phyloP scores from a whole-genome alignment of 2,888 invertebrate species.

The Cheilosia soror region DNA sequence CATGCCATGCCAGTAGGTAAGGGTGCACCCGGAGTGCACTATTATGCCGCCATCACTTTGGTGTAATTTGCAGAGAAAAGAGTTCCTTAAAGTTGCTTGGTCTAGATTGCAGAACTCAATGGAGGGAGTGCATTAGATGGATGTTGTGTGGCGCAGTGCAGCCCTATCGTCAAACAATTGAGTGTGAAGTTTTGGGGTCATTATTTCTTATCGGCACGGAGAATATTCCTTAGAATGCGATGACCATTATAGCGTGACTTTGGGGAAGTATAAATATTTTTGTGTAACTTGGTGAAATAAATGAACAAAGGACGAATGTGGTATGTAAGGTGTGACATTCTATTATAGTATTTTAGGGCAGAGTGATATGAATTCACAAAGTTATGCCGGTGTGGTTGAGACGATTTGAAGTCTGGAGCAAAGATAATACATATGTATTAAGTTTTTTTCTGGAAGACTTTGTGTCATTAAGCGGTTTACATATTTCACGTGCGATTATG shows the following conservation, averaged over 20 bases:
- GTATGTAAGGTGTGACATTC: too few relatives aligned
- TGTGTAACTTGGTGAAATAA: too few relatives aligned
- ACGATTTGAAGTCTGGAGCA: too few relatives aligned
- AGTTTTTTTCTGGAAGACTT: too few relatives aligned
- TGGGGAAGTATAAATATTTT: background rate
- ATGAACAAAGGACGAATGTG: too few relatives aligned
- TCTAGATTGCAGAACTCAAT: constrained; percentile 56
- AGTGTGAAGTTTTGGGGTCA: constrained; percentile 20
- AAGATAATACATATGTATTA: too few relatives aligned
- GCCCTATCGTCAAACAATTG: constrained; percentile 41
- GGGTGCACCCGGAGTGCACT: constrained; percentile 20
- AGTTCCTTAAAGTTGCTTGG: constrained; percentile 41
- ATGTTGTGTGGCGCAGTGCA: constrained; percentile 29
- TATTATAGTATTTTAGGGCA: too few relatives aligned
- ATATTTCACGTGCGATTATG: too few relatives aligned
- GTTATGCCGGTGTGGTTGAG: too few relatives aligned
- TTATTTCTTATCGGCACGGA: background rate
- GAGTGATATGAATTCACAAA: too few relatives aligned
- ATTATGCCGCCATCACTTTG: constrained; percentile 45
- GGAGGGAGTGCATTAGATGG: constrained; percentile 35
- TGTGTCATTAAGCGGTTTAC: too few relatives aligned
- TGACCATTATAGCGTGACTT: constrained; percentile 1
- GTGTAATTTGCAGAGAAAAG: constrained; percentile 46
- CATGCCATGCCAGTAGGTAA: background rate
- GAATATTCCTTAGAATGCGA: background rate